Evolutionary conservation across 2,888 invertebrate species (phyloP).

Genomic region (Plagiodera versicolora): DNA sequence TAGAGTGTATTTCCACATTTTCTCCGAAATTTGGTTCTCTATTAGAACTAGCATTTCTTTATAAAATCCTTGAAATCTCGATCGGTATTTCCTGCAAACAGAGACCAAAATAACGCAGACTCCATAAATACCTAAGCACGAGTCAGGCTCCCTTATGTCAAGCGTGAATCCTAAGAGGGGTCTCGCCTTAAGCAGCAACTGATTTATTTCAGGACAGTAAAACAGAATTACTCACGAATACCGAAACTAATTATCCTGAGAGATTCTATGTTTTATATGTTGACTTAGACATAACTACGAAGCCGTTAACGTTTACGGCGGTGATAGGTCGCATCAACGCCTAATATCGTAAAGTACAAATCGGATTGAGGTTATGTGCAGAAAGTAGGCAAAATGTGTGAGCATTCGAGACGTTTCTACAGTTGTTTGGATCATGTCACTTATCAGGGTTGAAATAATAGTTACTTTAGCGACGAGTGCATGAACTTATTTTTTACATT

Average conservation of each 20-base stretch:
- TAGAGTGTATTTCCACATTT: too few relatives aligned
- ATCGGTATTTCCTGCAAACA: neutral
- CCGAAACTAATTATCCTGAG: conserved; percentile 8
- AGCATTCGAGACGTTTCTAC: too few relatives aligned
- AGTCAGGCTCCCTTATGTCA: neutral
- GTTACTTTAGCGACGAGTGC: too few relatives aligned
- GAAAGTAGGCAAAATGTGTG: neutral
- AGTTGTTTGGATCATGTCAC: too few relatives aligned
- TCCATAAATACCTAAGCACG: neutral
- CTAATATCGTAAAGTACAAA: neutral
- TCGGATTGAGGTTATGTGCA: neutral
- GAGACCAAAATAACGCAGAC: neutral
- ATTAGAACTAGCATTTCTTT: neutral
- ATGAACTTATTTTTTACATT: too few relatives aligned
- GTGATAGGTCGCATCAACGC: neutral
- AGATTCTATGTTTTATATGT: neutral
- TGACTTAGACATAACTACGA: neutral
- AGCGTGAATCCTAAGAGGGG: conserved; percentile 5
- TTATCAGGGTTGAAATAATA: too few relatives aligned
- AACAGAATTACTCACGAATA: conserved; percentile 6
- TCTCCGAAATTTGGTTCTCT: too few relatives aligned
- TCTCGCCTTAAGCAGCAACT: conserved; percentile 8
- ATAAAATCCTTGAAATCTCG: neutral
- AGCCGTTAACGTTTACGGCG: neutral
- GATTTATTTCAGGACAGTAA: conserved; percentile 12